Evolutionary conservation across 2,113 vertebrate genomes (phyloP).

Genomic region (Phocoena sinus): DNA sequence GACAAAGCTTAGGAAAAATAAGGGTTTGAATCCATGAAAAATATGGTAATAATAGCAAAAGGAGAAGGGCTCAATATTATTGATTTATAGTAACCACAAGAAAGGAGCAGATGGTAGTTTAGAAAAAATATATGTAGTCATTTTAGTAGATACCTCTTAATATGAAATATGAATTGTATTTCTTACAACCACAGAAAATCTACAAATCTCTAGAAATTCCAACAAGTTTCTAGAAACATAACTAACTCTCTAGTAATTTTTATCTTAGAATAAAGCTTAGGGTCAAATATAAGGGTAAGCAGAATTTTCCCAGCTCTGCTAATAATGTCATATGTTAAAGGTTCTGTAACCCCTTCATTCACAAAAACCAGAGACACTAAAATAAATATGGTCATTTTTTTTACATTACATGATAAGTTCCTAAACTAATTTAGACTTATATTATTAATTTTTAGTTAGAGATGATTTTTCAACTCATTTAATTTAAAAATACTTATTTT

Average conservation of each 20-base stretch:
- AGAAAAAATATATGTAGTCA: slow-evolving; percentile 21
- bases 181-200: slow-evolving; percentile 32
- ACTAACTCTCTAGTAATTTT: neutral
- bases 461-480: slow-evolving; percentile 11
- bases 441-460: slow-evolving; percentile 22
- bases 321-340: neutral
- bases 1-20: slow-evolving; percentile 63
- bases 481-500: slow-evolving; percentile 34
- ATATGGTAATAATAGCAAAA: slow-evolving; percentile 48
- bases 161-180: slow-evolving; percentile 36
- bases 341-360: neutral
- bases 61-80: slow-evolving; percentile 43
- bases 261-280: slow-evolving; percentile 19
- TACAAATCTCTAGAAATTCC: neutral
- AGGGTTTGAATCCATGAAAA: slow-evolving; percentile 39
- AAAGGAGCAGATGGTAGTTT: neutral
- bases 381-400: slow-evolving; percentile 10
- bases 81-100: slow-evolving; percentile 48
- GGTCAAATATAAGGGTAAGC: neutral
- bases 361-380: slow-evolving; percentile 1
- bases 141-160: slow-evolving; percentile 25
- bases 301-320: neutral
- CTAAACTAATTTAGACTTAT: neutral
- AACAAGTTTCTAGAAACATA: slow-evolving; percentile 39
- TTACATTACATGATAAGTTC: neutral